These are phyloP conservation scores for Sinocyclocheilus maitianheensis DNA, from an alignment of 2,113 vertebrate genomes.

Conservation along the genomic window DNA sequence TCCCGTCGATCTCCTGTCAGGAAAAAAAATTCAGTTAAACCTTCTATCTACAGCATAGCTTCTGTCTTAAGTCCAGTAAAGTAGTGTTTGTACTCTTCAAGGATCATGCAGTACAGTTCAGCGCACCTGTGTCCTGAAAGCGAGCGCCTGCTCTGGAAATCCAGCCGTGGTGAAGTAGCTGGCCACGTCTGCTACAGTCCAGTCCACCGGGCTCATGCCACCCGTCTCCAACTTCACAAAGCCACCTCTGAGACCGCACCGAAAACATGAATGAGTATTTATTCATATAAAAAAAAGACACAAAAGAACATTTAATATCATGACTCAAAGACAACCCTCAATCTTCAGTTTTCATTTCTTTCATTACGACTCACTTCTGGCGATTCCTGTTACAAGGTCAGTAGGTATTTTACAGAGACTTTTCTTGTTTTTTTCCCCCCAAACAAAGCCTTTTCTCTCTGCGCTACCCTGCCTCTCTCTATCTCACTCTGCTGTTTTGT, in stretches of 20 bases:
- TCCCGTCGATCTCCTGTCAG: conserved; percentile 87
- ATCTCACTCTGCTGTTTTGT: neutral
- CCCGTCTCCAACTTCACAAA: conserved; percentile 75
- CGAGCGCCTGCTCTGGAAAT: conserved; percentile 84
- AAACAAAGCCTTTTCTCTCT: neutral
- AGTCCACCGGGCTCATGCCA: conserved; percentile 76
- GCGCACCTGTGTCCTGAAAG: conserved; percentile 84
- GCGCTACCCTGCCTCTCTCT: neutral
- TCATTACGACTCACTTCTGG: neutral
- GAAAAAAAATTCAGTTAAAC: conserved; percentile 44
- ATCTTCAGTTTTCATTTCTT: neutral
- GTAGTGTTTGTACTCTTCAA: neutral
- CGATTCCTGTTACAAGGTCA: neutral
- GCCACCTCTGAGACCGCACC: conserved; percentile 57
- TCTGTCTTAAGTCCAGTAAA: neutral
- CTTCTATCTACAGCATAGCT: neutral
- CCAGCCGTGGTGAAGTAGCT: conserved; percentile 84
- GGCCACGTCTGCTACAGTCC: conserved; percentile 86
- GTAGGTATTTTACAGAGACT: neutral
- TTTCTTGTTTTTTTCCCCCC: neutral
- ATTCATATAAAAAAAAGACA: neutral
- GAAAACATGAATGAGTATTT: conserved; percentile 5
- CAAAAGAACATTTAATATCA: neutral
- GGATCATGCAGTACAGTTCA: neutral
- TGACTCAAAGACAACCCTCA: neutral